Base-by-base conservation (phyloP, 1,140 invertebrate genomes). In the Tetraneura akinire region DNA sequence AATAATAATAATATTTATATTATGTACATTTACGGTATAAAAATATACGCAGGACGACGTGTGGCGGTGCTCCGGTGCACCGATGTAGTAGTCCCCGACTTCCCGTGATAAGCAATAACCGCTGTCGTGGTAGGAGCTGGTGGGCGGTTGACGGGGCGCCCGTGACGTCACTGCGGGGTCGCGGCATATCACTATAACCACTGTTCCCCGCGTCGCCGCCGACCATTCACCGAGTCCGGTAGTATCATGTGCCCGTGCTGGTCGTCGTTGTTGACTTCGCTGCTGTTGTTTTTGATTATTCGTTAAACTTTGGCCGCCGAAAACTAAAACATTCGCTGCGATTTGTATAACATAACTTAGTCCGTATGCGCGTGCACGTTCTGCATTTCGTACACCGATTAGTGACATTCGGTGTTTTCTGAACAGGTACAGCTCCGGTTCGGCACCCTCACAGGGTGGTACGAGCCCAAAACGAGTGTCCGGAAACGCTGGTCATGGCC, bases 401-500 rank as follows among this genome's bases (percentile, higher is more conserved):
- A 57, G 21, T 23, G 55, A 57, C 3, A 37, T 8, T 8, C 32
- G 32, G 32, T 37, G 3, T 3, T 37, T 37, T 37, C 32, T 37
- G 32, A 4, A 4, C 37, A 0, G 37, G 37, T 23, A 16, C 57
- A 29, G n/a, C n/a, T n/a, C 32, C 18, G 64, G 14, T 1, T 23
- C 10, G 21, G 66, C 5, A 18, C 1, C 32, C 32, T 37, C 32
- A 4, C 32, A 8, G 21, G 2, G 37, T 9, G 1, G 42, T 16
- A 3, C 3, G 51, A 53, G 32, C 32, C 32, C 32, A n/a, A n/a
- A 23, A 3, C 29, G 16, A 37, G 29, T 37, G 3, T 11, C 32
- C 11, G 6, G n/a, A 37, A 37, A 11, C n/a, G 66, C 32, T 26
- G 18, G 10, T 14, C 21, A 93, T 94, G 92, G 92, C 92, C 89